Base-by-base conservation (phyloP, 2,888 invertebrate genomes). In the Amiota communis region DNA sequence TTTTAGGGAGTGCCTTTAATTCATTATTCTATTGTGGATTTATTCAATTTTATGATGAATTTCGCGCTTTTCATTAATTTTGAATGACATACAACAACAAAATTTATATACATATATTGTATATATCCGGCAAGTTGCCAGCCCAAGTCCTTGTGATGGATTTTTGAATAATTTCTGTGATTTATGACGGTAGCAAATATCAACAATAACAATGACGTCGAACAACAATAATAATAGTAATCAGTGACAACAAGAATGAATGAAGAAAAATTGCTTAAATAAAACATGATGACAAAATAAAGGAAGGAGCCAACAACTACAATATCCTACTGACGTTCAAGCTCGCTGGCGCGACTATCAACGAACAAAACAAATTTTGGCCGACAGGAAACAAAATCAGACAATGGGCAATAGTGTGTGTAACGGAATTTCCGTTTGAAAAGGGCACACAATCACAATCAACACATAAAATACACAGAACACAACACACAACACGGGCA, bases 161-260 rank as follows among this genome's bases (percentile, higher is more conserved):
- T 68, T 51, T 68, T 23, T 53, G 51, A 51, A 68, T 68, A 53
- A 56, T 63, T 69, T 74, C 8, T 23, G 51, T 83, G 83, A 83
- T 83, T 81, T 81, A 84, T 83, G 80, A 80, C 76, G 57, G 23
- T 78, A 77, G 59, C 75, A 72, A 69, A 72, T 23, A 23, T 23
- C 77, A 81, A 84, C 82, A 77, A 74, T 68, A 75, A 74, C 67
- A 71, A 67, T 69, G 70, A 70, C 47, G 57, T 46, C 53, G 46
- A 73, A 68, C 59, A n/a, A 65, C 68, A 70, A 53, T 51, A 67
- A 48, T 57, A 47, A 49, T 23, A 71, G 11, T 17, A 53, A 48
- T 53, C 10, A 75, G 64, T n/a, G 65, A 51, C 71, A 72, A 67
- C 15, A 59, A 68, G 13, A 73, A 76, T 59, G 73, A 65, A 70